Evolutionary conservation across 2,797 vertebrate species (phyloP), one percentile per base, ranked within the genome.

Genomic region (Diceros bicornis): DNA sequence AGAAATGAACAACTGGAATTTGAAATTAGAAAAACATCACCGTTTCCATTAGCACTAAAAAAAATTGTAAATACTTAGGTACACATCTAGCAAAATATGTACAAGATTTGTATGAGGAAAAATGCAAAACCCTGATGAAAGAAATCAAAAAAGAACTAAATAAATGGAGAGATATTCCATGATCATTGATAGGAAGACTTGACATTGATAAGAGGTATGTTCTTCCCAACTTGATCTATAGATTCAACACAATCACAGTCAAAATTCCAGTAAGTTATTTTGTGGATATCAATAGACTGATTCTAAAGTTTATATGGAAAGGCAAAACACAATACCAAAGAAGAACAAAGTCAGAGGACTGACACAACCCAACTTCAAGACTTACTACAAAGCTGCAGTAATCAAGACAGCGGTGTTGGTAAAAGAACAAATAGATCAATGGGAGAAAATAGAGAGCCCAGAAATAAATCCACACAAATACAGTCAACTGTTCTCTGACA

Each of bases 181-280:
- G 29, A 81, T 81, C 29, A 81, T 18, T 14, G 29, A 61, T 20
- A 44, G 16, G 14, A 82, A 82, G 29, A 37, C 61, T 37, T 89
- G 25, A 32, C n/a, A 66, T 41, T 77, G 10, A 64, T 89, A 89
- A 77, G 59, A 89, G 37, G 72, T 77, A 89, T 23, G 7, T 61
- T 74, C 25, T 77, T 89, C 27, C 27, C 61, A 78, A 66, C 34
- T 78, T 66, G 4, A 86, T 52, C 27, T 91, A 4, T 71, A 86
- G 72, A 71, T 47, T 64, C 6, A 64, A 66, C 8, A 91, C 6
- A 94, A 91, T 61, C 37, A 29, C 41, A 71, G 17, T 87, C 17
- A 88, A 83, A 88, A 86, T 59, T 68, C 14, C 47, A 81, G 50
- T 20, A 71, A 64, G 32, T 50, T 94, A 88, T 64, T 71, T 96